Percentiles rank a stretch among this genome's conserved stretches.
These are phyloP conservation scores for Halcyon leucocephala DNA, from an alignment of 2,797 vertebrate genomes.

Conservation along the genomic window DNA sequence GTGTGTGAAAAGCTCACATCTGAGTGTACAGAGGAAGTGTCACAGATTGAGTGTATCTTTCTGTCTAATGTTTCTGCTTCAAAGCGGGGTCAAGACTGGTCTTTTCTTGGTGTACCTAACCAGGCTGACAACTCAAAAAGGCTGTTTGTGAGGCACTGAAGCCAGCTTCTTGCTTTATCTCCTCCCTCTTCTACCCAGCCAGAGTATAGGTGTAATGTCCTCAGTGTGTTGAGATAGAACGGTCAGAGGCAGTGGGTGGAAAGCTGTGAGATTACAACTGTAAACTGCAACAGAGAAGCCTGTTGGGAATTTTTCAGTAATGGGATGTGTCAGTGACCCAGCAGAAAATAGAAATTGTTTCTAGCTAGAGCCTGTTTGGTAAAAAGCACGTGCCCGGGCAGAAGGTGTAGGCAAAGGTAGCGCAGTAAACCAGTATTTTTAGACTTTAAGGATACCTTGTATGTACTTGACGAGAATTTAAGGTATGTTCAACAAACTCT, in stretches of 20 bases:
- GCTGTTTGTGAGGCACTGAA: not conserved
- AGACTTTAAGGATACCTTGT: not conserved
- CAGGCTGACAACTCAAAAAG: not conserved
- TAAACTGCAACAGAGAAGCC: not conserved
- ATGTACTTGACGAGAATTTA: not conserved
- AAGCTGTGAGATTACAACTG: not conserved
- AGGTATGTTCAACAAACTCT: not conserved
- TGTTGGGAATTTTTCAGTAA: not conserved
- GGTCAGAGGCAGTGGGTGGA: not conserved
- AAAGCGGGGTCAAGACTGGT: not conserved
- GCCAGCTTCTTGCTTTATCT: not conserved
- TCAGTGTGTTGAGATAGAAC: not conserved
- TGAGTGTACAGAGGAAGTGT: not conserved
- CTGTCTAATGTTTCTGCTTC: not conserved
- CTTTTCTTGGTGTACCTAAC: not conserved
- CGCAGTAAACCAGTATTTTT: not conserved
- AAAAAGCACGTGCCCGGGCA: not conserved
- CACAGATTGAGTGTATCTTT: not conserved
- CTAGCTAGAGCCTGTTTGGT: not conserved
- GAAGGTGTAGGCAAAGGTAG: not conserved
- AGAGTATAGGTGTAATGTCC: not conserved
- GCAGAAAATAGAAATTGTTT: not conserved
- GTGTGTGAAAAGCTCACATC: not conserved
- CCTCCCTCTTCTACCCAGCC: not conserved
- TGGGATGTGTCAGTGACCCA: not conserved